These are phyloP conservation scores for Diplolepis rosae DNA, from an alignment of 2,888 invertebrate genomes.

Conservation along the genomic window DNA sequence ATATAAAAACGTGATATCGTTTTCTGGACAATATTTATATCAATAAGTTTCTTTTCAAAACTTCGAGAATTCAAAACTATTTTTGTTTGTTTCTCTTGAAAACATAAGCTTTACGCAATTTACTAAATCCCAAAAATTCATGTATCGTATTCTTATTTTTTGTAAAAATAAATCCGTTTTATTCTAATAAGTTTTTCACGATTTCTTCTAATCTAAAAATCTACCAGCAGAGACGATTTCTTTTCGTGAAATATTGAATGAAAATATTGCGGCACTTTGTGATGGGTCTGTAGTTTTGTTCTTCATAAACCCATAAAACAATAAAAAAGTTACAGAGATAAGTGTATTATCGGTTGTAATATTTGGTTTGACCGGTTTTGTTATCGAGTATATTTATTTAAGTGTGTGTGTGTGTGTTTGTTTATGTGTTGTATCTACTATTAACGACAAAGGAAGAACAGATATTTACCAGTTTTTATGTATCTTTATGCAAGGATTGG, in stretches of 20 bases:
- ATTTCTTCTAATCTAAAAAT: no score
- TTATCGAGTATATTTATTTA: constrained; percentile 13
- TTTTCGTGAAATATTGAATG: not conserved
- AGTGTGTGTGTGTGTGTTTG: constrained; percentile 9
- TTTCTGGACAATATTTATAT: not conserved
- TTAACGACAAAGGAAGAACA: not conserved
- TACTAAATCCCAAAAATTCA: not conserved
- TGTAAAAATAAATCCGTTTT: constrained; percentile 10
- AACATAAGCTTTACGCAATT: not conserved
- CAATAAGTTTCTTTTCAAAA: not conserved
- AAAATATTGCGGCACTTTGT: not conserved
- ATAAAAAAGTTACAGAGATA: not conserved
- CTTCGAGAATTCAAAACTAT: not conserved
- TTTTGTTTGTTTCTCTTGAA: not conserved
- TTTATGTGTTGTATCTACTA: not conserved
- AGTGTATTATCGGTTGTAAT: not conserved
- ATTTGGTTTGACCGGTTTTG: constrained; percentile 5
- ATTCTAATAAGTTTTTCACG: not conserved
- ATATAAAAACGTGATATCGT: not conserved
- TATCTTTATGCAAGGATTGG: not conserved
- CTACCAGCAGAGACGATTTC: no score
- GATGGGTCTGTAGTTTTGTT: not conserved
- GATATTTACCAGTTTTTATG: not conserved
- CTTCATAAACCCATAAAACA: not conserved
- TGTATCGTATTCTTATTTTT: not conserved